Conservation (phyloP, 2,888 invertebrate species). For the Pollenia griseotomentosa region DNA sequence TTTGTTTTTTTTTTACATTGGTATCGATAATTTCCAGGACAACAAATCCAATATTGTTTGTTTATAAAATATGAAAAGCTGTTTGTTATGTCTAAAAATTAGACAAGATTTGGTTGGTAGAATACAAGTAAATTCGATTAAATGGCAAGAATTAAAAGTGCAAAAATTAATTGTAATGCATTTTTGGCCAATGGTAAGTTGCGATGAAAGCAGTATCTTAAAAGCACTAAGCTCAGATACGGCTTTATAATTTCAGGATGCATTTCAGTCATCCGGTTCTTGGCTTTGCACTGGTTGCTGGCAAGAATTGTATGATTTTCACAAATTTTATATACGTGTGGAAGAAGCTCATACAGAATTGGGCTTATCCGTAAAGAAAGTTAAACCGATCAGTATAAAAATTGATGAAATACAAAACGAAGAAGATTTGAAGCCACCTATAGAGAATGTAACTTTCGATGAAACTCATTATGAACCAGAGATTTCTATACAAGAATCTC, state of each 20-base stretch:
- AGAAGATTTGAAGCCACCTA: constrained; percentile 45
- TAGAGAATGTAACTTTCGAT: constrained; percentile 40
- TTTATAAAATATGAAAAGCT: constrained; percentile 55
- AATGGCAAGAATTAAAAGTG: constrained; percentile 59
- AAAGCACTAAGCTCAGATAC: not conserved
- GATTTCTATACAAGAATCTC: constrained; percentile 37
- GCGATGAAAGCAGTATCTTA: not conserved
- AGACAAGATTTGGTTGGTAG: constrained; percentile 23
- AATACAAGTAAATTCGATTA: constrained; percentile 34
- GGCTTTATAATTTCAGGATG: constrained; percentile 5
- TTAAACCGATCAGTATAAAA: not conserved
- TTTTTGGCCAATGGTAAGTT: constrained; percentile 63
- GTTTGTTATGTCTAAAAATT: constrained; percentile 63
- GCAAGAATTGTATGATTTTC: constrained; percentile 77
- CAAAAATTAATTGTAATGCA: constrained; percentile 57
- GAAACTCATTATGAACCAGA: constrained; percentile 44
- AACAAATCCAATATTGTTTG: not conserved
- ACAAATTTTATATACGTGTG: constrained; percentile 77
- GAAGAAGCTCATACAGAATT: constrained; percentile 75
- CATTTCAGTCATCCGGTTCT: constrained; percentile 14
- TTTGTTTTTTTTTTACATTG: not conserved
- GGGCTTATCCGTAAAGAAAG: not conserved
- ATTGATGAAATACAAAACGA: not conserved
- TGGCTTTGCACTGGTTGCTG: constrained; percentile 78
- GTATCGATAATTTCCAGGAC: constrained; percentile 16